phyloP scores from a whole-genome alignment of 2,797 vertebrate genomes.

The Notolabrus celidotus region DNA sequence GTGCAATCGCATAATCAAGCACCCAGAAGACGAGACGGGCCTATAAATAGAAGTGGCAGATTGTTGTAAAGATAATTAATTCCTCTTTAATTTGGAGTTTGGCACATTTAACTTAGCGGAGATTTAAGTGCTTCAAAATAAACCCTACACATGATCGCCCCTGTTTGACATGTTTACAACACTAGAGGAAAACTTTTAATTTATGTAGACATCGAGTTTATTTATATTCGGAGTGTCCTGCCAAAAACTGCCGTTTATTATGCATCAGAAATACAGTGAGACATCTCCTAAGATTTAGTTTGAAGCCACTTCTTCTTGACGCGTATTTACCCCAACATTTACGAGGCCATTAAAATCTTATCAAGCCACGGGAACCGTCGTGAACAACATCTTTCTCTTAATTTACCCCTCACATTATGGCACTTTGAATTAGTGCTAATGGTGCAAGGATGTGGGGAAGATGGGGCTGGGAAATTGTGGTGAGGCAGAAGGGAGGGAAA shows the following conservation, averaged over 20 bases:
- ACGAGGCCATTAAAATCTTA: conserved; percentile 56
- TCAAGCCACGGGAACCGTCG: conserved; percentile 24
- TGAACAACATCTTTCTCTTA: conserved; percentile 38
- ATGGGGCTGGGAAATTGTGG: background rate
- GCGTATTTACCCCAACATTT: conserved; percentile 59
- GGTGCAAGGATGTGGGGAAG: conserved; percentile 10
- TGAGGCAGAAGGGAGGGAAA: background rate
- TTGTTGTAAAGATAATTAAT: conserved; percentile 60
- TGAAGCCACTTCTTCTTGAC: conserved; percentile 18
- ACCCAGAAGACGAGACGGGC: conserved; percentile 2
- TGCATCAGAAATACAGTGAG: background rate
- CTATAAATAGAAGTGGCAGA: conserved; percentile 25
- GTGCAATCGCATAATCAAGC: conserved; percentile 5
- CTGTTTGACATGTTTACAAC: conserved; percentile 4
- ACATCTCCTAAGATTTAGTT: background rate
- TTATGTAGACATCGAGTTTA: background rate
- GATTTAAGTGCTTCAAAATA: conserved; percentile 39
- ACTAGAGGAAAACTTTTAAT: conserved; percentile 17
- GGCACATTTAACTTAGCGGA: conserved; percentile 33
- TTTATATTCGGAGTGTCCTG: conserved; percentile 9
- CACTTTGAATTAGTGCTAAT: conserved; percentile 46
- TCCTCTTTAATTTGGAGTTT: conserved; percentile 54
- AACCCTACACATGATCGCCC: conserved; percentile 13
- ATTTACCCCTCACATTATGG: conserved; percentile 43
- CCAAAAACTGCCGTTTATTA: background rate